Conservation (phyloP, 2,113 vertebrate genomes). For the Cynopterus brachyotis region DNA sequence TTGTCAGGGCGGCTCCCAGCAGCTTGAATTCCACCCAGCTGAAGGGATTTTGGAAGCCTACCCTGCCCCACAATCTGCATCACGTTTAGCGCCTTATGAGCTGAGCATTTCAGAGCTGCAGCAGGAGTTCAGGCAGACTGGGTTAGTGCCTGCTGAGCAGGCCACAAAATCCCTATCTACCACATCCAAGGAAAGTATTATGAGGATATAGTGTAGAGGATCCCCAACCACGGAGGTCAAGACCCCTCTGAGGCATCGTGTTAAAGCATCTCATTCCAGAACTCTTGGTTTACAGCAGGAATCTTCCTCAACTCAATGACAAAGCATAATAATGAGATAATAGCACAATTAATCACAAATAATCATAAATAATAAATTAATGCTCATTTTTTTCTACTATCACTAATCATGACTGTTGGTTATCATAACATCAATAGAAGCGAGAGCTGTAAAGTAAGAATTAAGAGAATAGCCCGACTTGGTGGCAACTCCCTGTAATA, state of each 20-base stretch:
- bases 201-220: background rate
- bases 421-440: background rate
- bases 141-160: background rate
- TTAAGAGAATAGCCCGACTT: background rate
- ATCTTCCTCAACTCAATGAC: background rate
- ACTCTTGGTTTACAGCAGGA: background rate
- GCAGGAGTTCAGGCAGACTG: background rate
- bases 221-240: background rate
- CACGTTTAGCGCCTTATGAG: background rate
- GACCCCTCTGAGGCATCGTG: background rate
- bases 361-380: background rate
- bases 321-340: background rate
- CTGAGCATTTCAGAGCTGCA: background rate
- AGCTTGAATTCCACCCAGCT: slow-evolving; percentile 24
- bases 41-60: background rate
- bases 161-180: background rate
- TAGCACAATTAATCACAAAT: background rate
- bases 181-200: background rate
- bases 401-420: background rate
- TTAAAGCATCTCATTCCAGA: background rate
- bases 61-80: background rate
- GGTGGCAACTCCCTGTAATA: background rate
- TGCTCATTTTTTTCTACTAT: background rate
- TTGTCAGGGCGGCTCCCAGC: background rate
- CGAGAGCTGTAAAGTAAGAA: background rate